Evolutionary conservation across 1,140 invertebrate species (phyloP).

Genomic region (Sipha flava): DNA sequence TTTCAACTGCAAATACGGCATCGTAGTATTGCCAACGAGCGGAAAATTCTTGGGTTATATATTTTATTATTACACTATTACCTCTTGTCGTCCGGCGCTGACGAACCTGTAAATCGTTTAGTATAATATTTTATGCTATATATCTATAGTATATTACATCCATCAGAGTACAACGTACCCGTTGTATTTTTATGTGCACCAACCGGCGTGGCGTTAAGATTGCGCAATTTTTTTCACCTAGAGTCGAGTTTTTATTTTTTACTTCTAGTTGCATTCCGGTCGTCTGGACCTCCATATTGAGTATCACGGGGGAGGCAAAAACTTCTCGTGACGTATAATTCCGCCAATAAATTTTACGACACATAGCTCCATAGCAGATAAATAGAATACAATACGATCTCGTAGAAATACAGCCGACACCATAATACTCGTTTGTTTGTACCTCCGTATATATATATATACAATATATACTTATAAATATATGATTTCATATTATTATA

Average conservation of each 20-base stretch:
- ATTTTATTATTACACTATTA: too few species aligned
- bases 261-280: neutral
- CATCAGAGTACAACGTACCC: neutral
- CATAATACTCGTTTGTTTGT: constrained; percentile 15
- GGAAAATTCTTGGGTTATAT: too few species aligned
- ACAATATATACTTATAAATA: neutral
- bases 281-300: constrained; percentile 6
- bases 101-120: too few species aligned
- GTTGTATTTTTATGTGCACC: neutral
- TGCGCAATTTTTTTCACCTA: neutral
- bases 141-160: too few species aligned
- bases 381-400: neutral
- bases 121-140: too few species aligned
- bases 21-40: too few species aligned
- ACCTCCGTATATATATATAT: neutral
- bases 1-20: too few species aligned
- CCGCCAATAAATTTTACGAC: neutral
- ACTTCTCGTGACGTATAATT: neutral
- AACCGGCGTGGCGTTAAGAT: neutral
- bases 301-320: constrained; percentile 4
- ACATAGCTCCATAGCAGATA: neutral
- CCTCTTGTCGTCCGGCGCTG: too few species aligned
- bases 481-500: neutral
- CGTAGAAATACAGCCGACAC: neutral
- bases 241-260: neutral